These are phyloP conservation scores for Nothoprocta perdicaria DNA, from an alignment of 2,113 vertebrate genomes.

Conservation along the genomic window DNA sequence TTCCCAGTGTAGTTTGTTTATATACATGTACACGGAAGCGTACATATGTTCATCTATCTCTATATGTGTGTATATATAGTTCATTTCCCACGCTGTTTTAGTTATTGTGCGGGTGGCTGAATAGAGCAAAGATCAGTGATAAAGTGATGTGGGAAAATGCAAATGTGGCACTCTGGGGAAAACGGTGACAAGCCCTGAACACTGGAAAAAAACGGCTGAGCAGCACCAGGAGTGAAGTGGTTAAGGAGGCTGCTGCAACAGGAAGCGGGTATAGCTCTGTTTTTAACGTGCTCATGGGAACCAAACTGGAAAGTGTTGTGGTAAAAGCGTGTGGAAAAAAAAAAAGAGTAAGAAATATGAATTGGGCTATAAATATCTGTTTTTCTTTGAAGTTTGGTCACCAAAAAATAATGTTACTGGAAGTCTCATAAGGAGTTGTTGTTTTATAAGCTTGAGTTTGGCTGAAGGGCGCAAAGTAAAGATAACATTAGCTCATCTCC, in stretches of 20 bases:
- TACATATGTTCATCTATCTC: not conserved
- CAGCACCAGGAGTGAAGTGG: constrained; percentile 69
- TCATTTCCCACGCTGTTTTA: not conserved
- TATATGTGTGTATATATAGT: not conserved
- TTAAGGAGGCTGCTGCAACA: constrained; percentile 76
- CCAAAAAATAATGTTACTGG: constrained; percentile 82
- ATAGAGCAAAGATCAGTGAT: constrained; percentile 61
- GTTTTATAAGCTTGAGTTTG: constrained; percentile 71
- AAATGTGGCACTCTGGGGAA: constrained; percentile 69
- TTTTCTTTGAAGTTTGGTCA: constrained; percentile 83
- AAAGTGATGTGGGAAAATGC: constrained; percentile 72
- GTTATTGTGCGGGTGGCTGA: constrained; percentile 60
- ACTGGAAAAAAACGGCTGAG: constrained; percentile 61
- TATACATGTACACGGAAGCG: not conserved
- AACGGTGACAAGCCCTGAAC: constrained; percentile 70
- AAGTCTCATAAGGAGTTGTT: constrained; percentile 72
- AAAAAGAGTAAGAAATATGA: constrained; percentile 57
- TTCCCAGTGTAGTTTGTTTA: not conserved
- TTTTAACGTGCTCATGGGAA: constrained; percentile 80
- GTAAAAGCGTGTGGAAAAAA: constrained; percentile 78
- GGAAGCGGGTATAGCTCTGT: constrained; percentile 82
- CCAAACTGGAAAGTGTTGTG: constrained; percentile 82
- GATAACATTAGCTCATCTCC: not conserved
- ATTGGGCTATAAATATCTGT: constrained; percentile 82
- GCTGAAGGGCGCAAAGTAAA: constrained; percentile 28